phyloP scores from a whole-genome alignment of 2,888 invertebrate genomes.

The Aethes cnicana region DNA sequence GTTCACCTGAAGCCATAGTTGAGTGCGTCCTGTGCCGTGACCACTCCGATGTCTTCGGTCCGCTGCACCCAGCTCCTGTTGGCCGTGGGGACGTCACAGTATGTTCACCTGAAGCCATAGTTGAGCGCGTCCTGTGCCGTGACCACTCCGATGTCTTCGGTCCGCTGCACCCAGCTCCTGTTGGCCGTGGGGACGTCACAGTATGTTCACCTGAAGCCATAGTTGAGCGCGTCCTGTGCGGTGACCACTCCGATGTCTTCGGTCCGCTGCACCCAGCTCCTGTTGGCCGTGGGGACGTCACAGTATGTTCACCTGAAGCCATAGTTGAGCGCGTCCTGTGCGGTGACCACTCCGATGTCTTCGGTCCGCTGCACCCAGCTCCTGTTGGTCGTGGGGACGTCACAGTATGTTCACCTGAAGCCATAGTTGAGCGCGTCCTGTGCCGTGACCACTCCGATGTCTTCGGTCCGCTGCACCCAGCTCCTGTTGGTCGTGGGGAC shows the following conservation, averaged over 20 bases:
- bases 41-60: conserved; percentile 94
- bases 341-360: conserved; percentile 94
- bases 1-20: conserved; percentile 98
- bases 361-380: conserved; percentile 96
- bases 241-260: conserved; percentile 94
- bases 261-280: conserved; percentile 96
- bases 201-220: too few species aligned
- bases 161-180: conserved; percentile 95
- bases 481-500: too few species aligned
- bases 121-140: conserved; percentile 96
- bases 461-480: conserved; percentile 95
- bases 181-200: too few species aligned
- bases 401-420: too few species aligned
- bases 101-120: too few species aligned
- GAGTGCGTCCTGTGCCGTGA: conserved; percentile 95
- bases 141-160: conserved; percentile 94
- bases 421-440: conserved; percentile 98
- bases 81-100: too few species aligned
- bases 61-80: conserved; percentile 95
- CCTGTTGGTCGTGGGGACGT: too few species aligned
- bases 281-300: too few species aligned
- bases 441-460: conserved; percentile 94
- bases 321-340: conserved; percentile 96
- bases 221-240: conserved; percentile 96
- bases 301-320: too few species aligned